Conservation (phyloP, 2,797 vertebrate species). For the Malacoctenus gilli region DNA sequence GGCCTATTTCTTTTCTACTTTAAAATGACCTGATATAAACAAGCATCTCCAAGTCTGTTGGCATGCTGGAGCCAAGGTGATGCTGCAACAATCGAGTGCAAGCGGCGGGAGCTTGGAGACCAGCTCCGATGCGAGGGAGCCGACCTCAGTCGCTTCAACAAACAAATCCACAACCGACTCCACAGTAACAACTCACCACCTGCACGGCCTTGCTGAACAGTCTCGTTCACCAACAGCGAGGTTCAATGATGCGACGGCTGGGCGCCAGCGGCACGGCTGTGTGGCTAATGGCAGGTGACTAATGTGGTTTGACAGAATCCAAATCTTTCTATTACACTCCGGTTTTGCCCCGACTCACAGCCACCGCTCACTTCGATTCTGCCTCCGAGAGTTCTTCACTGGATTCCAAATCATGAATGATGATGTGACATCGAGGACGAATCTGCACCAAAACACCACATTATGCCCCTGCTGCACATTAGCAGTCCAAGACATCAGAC, state of each 20-base stretch:
- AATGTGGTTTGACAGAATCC: slow-evolving; percentile 77
- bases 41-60: background rate
- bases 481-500: slow-evolving; percentile 8
- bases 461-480: slow-evolving; percentile 13
- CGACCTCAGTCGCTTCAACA: slow-evolving; percentile 25
- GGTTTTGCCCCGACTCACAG: slow-evolving; percentile 44
- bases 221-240: too few species aligned
- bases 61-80: too few species aligned
- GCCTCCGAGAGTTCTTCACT: slow-evolving; percentile 21
- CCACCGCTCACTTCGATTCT: slow-evolving; percentile 39
- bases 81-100: slow-evolving; percentile 19
- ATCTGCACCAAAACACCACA: slow-evolving; percentile 16
- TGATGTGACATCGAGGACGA: slow-evolving; percentile 29
- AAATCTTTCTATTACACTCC: slow-evolving; percentile 71
- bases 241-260: slow-evolving; percentile 20
- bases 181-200: slow-evolving; percentile 37
- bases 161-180: slow-evolving; percentile 28
- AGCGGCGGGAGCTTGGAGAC: slow-evolving; percentile 18
- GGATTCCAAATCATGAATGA: slow-evolving; percentile 37
- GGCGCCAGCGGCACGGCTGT: slow-evolving; percentile 22
- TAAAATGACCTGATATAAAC: slow-evolving; percentile 33
- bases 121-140: background rate
- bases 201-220: slow-evolving; percentile 32
- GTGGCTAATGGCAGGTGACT: slow-evolving; percentile 80
- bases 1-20: slow-evolving; percentile 47